Conservation (phyloP, 1,140 invertebrate species). For the Drosophila ironensis region DNA sequence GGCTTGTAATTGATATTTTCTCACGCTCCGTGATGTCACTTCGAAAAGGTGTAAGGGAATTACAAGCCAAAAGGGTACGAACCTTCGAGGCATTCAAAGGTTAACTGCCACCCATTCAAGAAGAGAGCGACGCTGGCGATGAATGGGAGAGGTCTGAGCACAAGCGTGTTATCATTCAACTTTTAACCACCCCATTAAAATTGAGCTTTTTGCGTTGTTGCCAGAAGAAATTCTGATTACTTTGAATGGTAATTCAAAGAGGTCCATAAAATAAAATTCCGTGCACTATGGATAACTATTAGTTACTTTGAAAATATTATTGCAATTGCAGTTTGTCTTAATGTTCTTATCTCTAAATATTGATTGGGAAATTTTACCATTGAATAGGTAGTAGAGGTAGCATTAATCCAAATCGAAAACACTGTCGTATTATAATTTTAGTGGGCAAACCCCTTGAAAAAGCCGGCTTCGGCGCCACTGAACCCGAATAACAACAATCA, state of each 20-base stretch:
- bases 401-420: no score
- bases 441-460: constrained; percentile 3
- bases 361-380: no score
- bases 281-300: no score
- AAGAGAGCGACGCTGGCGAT: not conserved
- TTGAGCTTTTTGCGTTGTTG: constrained; percentile 22
- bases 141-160: not conserved
- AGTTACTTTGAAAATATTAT: no score
- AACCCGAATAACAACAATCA: constrained; percentile 33
- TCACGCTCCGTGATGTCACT: constrained; percentile 70
- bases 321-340: no score
- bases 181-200: constrained; percentile 16
- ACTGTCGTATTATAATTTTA: not conserved
- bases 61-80: constrained; percentile 32
- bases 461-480: constrained; percentile 46
- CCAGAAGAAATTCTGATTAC: no score
- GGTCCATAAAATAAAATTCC: no score
- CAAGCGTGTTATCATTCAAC: constrained; percentile 21
- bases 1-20: constrained; percentile 57
- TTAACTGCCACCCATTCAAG: constrained; percentile 31
- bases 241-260: no score
- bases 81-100: constrained; percentile 22
- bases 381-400: no score
- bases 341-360: not conserved
- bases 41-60: constrained; percentile 31